Evolutionary conservation across 1,140 invertebrate species (phyloP), one percentile per base, ranked within the genome.

Genomic region (Drosophila melanogaster): DNA sequence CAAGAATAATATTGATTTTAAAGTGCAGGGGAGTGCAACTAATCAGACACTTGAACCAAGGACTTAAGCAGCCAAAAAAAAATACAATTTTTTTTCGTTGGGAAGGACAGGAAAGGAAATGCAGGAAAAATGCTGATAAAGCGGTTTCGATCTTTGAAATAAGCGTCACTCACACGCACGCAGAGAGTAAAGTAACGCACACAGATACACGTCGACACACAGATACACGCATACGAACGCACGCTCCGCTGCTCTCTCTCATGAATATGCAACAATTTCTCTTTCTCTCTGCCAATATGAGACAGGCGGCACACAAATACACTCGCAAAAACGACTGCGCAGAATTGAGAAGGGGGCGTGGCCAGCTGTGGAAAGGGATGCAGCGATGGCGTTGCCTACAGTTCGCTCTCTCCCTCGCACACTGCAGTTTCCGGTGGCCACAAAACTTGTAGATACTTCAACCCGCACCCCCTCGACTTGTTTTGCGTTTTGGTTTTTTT

Each of bases 41-140:
- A 90, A 89, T 90, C 85, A 89, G 80, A 87, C 79, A 89, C 83
- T 81, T 89, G 77, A 87, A 74, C 65, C 47, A 65, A 73, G 87
- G 86, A 90, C 75, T 90, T 90, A 90, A 87, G 87, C 79, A 73
- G 81, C 81, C 87, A 90, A 90, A 74, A 90, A 90, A 90, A 90
- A 90, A 90, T 90, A 90, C 44, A 58, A 37, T 56, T 70, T 69
- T 65, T 65, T 85, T 77, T 62, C 30, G 38, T 30, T 30, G 41
- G 15, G 11, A 44, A 10, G 41, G 37, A 14, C 3, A 14, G 59
- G 77, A 77, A 79, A 64, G 26, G 51, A 77, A 67, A 67, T 47
- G 57, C 44, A 81, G 84, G 71, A 73, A 84, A 87, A 89, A 89
- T 90, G 85, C 84, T 89, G 85, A 89, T 90, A 89, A 89, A 87